phyloP scores from a whole-genome alignment of 2,888 invertebrate species.

The Chrysolina haemoptera region DNA sequence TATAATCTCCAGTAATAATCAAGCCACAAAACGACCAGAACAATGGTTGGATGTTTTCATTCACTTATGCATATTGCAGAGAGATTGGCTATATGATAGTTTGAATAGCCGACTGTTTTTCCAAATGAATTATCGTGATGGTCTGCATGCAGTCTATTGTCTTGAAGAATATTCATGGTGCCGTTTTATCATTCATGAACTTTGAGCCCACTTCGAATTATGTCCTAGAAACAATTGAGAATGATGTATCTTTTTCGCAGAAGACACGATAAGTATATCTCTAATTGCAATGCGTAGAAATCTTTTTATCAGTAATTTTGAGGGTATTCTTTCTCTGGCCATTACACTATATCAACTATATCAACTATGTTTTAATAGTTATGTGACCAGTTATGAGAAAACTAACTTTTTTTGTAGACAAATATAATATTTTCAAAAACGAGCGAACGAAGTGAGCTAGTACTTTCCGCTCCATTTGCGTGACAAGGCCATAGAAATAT shows the following conservation, averaged over 20 bases:
- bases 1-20: conserved; percentile 3
- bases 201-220: background rate
- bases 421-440: no score
- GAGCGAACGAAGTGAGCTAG: no score
- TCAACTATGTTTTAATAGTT: no score
- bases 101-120: background rate
- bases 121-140: background rate
- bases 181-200: background rate
- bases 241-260: background rate
- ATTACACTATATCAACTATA: no score
- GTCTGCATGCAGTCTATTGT: background rate
- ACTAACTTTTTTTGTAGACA: no score
- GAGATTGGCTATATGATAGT: background rate
- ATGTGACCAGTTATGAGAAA: no score
- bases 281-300: background rate
- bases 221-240: background rate
- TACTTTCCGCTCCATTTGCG: no score
- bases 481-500: no score
- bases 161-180: background rate
- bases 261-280: background rate
- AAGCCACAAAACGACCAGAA: background rate
- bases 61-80: background rate
- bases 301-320: background rate
- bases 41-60: conserved; percentile 1
- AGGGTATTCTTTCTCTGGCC: no score